Evolutionary conservation across 2,113 vertebrate genomes (phyloP).

Genomic region (Chinchilla lanigera): DNA sequence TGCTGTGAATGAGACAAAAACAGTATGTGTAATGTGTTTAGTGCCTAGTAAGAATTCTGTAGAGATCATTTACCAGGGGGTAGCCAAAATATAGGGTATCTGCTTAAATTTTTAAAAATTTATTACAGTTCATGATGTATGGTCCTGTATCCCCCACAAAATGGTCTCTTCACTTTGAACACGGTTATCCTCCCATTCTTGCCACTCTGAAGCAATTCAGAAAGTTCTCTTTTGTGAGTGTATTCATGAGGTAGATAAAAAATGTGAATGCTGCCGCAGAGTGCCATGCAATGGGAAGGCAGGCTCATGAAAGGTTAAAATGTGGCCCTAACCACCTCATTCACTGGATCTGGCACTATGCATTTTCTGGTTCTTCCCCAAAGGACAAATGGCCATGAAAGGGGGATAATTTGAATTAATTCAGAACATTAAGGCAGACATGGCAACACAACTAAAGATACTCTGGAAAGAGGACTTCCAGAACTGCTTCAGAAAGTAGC

Average conservation of each 20-base stretch:
- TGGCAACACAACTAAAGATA: not conserved
- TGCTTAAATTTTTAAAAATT: not conserved
- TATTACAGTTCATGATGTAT: not conserved
- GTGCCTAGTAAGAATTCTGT: not conserved
- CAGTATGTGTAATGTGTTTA: not conserved
- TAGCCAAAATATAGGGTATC: not conserved
- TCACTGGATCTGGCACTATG: not conserved
- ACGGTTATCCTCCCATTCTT: not conserved
- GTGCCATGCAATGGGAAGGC: not conserved
- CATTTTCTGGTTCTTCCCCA: not conserved
- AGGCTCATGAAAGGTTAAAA: not conserved
- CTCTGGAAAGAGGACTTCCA: not conserved
- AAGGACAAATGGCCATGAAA: not conserved
- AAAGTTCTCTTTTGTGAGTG: not conserved
- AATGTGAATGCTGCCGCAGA: not conserved
- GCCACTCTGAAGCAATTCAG: not conserved
- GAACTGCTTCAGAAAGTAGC: not conserved
- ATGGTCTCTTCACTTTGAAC: not conserved
- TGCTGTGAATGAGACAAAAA: not conserved
- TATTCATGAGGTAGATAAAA: not conserved
- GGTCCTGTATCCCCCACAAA: not conserved
- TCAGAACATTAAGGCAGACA: not conserved
- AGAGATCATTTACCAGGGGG: no score
- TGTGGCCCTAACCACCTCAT: not conserved
- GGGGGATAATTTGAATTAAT: not conserved